Evolutionary conservation across 2,888 invertebrate genomes (phyloP), one percentile per base, ranked within the genome.

Genomic region (Enchytraeus crypticus): DNA sequence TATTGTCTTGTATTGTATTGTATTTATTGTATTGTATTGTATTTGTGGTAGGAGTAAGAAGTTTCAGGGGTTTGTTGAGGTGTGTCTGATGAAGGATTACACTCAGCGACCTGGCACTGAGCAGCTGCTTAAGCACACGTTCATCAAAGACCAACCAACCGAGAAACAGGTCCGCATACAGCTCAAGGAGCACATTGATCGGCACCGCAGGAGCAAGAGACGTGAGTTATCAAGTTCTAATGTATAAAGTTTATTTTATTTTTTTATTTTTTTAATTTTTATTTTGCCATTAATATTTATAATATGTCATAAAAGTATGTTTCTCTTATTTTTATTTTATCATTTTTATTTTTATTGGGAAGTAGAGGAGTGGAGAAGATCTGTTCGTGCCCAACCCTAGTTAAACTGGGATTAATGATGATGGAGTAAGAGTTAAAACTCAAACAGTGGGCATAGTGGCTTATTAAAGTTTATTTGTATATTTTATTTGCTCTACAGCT

Each of bases 61-160:
- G 81, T 97, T 96, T 82, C 92, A 96, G 78, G 82, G 90, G 77
- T 99, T 99, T 80, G 95, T 98, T 80, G 97, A 98, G 82, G 93
- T 93, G 72, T 95, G 97, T 74, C 84, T 96, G 75, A 93, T 96
- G 64, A 97, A 99, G 84, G 97, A 98, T 82, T 98, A 98, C 81
- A 95, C 95, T 80, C 92, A 92, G 82, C 84, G 98, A 77, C 97
- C 97, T 66, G 96, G 92, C 81, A 98, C 98, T 70, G 98, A 98
- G 81, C 91, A 95, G 80, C 85, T 99, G 69, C 83, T 99, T 69
- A 93, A 92, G 80, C 96, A 98, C 83, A 86, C 93, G 63, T 99
- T 96, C 81, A 95, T 99, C 76, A 87, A 91, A 81, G 97, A 98
- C 83, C 96, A 97, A 82, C 96, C 97, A 26, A 96, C 95, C 57